Conservation (phyloP, 2,113 vertebrate species). For the Tyrannus savana region DNA sequence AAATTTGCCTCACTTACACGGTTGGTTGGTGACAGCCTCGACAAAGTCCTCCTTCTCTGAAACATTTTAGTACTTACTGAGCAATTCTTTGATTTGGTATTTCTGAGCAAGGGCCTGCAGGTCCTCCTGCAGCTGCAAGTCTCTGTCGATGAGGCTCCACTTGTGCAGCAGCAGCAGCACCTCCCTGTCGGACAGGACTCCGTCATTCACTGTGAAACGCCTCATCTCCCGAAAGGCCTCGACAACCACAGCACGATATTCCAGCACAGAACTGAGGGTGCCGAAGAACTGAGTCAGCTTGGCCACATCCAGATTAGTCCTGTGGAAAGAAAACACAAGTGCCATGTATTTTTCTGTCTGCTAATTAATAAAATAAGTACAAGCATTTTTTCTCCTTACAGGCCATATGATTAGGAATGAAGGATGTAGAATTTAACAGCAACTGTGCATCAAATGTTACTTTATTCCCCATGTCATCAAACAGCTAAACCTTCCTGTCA, state of each 20-base stretch:
- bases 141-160: constrained; percentile 79
- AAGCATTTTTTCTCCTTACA: background rate
- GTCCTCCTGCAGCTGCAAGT: constrained; percentile 71
- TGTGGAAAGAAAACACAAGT: constrained; percentile 7
- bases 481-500: background rate
- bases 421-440: background rate
- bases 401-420: background rate
- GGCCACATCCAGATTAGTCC: constrained; percentile 71
- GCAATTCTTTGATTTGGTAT: constrained; percentile 76
- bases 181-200: constrained; percentile 76
- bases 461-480: background rate
- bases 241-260: constrained; percentile 72
- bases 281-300: constrained; percentile 76
- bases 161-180: constrained; percentile 81
- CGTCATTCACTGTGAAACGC: constrained; percentile 71
- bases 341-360: background rate
- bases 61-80: constrained; percentile 79
- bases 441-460: background rate
- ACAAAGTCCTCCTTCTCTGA: background rate
- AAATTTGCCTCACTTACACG: background rate
- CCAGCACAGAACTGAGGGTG: constrained; percentile 80
- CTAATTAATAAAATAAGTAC: background rate
- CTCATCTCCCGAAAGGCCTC: constrained; percentile 65
- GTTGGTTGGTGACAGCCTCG: background rate
- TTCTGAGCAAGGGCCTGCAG: constrained; percentile 77